Evolutionary conservation across 2,888 invertebrate genomes (phyloP).

Genomic region (Drosophila conformis): DNA sequence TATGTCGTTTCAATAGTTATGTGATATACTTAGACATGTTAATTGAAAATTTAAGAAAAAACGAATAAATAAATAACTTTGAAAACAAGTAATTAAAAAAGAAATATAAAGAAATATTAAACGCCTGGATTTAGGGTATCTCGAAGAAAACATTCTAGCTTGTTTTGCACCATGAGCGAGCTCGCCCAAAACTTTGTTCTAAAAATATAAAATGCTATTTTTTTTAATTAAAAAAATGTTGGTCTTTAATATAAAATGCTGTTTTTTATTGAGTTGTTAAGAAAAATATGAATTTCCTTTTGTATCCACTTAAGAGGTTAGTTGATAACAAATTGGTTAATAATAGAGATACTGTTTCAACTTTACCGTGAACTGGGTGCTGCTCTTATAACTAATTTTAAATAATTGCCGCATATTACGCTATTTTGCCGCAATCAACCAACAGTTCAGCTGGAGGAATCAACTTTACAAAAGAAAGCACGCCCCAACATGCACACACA

Average conservation of each 20-base stretch:
- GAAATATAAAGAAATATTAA: neutral
- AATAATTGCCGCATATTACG: conserved; percentile 69
- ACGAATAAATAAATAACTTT: neutral
- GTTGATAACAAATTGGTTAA: conserved; percentile 1
- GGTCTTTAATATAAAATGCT: neutral
- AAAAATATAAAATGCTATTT: neutral
- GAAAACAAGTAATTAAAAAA: neutral
- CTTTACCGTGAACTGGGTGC: conserved; percentile 9
- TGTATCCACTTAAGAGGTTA: neutral
- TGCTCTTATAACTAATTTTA: conserved; percentile 68
- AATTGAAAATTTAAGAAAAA: neutral
- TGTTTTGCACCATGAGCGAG: neutral
- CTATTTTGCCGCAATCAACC: conserved; percentile 45
- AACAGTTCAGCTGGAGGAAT: conserved; percentile 19
- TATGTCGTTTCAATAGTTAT: too few relatives aligned
- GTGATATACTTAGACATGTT: too few relatives aligned
- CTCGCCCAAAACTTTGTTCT: neutral
- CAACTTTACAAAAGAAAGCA: conserved; percentile 46
- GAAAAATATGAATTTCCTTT: neutral
- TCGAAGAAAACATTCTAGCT: neutral
- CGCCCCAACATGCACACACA: conserved; percentile 61
- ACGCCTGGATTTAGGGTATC: neutral
- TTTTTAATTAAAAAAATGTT: neutral
- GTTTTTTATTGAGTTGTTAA: neutral
- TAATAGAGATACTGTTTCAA: neutral